Conservation (phyloP, 1,140 invertebrate species). For the Oryctes rhinoceros region DNA sequence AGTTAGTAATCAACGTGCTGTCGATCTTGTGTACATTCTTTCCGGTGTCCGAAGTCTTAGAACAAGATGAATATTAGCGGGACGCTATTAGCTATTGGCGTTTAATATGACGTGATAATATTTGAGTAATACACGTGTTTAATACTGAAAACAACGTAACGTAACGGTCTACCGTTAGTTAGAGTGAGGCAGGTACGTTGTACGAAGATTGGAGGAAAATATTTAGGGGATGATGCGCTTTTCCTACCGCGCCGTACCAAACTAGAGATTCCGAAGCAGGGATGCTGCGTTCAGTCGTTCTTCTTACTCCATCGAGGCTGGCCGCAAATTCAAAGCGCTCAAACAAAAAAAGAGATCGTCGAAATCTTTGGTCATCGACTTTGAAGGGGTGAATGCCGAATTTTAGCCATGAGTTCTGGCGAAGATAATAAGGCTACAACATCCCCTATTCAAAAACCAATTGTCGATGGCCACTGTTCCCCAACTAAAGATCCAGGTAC, state of each 20-base stretch:
- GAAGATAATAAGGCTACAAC: conserved; percentile 55
- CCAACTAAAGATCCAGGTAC: conserved; percentile 52
- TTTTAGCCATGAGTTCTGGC: conserved; percentile 50
- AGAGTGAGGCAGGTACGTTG: neutral
- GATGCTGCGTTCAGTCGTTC: conserved; percentile 45
- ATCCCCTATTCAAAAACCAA: conserved; percentile 51
- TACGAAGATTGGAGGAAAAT: conserved; percentile 24
- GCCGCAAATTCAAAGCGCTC: conserved; percentile 21
- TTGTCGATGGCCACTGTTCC: conserved; percentile 56
- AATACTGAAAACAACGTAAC: neutral
- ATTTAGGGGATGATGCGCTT: conserved; percentile 45
- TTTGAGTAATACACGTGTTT: conserved; percentile 11
- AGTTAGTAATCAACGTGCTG: too few species aligned
- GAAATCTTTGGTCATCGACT: conserved; percentile 40
- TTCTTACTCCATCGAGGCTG: conserved; percentile 18
- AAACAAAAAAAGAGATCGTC: conserved; percentile 16
- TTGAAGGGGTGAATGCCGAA: conserved; percentile 48
- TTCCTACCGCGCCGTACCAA: conserved; percentile 32
- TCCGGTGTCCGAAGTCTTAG: too few species aligned
- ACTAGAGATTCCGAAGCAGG: conserved; percentile 43
- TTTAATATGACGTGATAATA: conserved; percentile 11
- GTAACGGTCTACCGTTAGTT: neutral
- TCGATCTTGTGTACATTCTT: too few species aligned
- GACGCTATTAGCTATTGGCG: neutral
- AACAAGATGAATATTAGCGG: neutral